phyloP scores from a whole-genome alignment of 2,113 vertebrate genomes.

The Hylia prasina region DNA sequence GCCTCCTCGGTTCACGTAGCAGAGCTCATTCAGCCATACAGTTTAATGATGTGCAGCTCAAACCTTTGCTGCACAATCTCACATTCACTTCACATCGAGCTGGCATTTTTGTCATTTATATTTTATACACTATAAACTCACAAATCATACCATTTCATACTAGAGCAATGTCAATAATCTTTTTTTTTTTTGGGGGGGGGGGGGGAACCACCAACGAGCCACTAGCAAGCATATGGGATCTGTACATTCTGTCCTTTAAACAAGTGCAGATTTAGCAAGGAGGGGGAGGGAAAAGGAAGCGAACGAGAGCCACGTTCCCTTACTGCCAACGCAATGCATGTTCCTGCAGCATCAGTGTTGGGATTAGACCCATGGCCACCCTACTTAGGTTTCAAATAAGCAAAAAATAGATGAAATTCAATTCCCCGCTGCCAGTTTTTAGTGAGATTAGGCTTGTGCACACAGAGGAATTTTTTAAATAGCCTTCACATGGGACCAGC shows the following conservation, averaged over 20 bases:
- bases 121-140: background rate
- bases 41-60: background rate
- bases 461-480: background rate
- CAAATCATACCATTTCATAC: background rate
- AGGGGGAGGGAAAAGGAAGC: conserved; percentile 52
- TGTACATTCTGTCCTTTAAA: conserved; percentile 56
- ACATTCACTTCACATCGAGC: background rate
- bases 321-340: conserved; percentile 33
- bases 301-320: background rate
- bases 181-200: background rate
- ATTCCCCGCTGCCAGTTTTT: background rate
- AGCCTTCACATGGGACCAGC: background rate
- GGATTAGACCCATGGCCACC: conserved; percentile 17
- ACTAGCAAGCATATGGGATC: conserved; percentile 50
- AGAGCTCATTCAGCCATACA: background rate
- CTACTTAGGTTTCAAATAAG: background rate
- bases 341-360: conserved; percentile 36
- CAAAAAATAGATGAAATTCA: background rate
- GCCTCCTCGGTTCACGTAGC: background rate
- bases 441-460: background rate
- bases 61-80: background rate
- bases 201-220: background rate
- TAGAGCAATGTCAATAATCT: background rate
- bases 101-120: background rate
- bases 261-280: conserved; percentile 65